Evolutionary conservation across 2,113 vertebrate genomes (phyloP).

Genomic region (Rhinoptilus africanus): DNA sequence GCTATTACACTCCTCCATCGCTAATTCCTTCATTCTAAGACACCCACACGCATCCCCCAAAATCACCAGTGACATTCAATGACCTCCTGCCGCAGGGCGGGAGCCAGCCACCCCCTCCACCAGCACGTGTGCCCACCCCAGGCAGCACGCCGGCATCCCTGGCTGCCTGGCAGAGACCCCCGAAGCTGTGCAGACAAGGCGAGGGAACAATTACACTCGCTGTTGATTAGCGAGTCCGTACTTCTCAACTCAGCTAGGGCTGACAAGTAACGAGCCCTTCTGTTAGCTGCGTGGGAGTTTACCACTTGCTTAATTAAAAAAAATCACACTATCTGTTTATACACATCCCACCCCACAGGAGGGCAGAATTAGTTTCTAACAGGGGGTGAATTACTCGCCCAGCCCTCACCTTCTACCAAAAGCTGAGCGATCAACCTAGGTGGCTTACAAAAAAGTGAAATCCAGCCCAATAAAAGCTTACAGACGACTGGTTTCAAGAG

Average conservation of each 20-base stretch:
- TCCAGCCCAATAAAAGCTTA: not conserved
- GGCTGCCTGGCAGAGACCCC: not conserved
- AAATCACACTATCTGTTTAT: not conserved
- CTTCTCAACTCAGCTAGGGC: not conserved
- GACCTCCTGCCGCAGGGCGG: not conserved
- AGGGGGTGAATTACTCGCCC: not conserved
- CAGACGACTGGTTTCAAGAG: not conserved
- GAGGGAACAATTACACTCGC: not conserved
- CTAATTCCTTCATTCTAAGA: not conserved
- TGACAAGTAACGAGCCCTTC: not conserved
- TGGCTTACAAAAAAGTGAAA: not conserved
- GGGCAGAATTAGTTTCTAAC: not conserved
- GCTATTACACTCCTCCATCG: not conserved
- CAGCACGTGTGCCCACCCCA: not conserved
- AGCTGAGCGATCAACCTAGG: not conserved
- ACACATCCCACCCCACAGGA: not conserved
- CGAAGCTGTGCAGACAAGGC: not conserved
- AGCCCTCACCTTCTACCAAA: not conserved
- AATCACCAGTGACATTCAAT: not conserved
- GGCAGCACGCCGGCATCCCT: rapidly evolving
- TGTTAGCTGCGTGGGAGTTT: not conserved
- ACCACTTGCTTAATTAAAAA: not conserved
- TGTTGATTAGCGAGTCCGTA: not conserved
- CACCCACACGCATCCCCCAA: not conserved
- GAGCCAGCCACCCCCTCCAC: not conserved